Evolutionary conservation across 1,140 invertebrate genomes (phyloP), one percentile per base, ranked within the genome.

Genomic region (Colletes latitarsis): DNA sequence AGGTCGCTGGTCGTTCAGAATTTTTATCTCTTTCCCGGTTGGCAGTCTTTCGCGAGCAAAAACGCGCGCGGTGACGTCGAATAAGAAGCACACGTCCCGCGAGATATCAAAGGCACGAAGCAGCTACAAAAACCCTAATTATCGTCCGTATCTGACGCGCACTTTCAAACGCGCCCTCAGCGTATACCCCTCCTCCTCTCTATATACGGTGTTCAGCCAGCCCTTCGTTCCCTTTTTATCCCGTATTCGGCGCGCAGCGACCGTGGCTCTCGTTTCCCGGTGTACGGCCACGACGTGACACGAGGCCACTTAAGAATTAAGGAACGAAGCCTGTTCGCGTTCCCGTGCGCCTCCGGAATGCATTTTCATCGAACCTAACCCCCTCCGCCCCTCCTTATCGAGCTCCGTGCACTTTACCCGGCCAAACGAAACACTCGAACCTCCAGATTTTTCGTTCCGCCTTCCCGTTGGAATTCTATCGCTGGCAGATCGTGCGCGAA

Each of bases 401-500:
- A 52, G 46, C 19, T 17, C 19, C n/a, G 43, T 8, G 15, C 43
- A 43, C n/a, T n/a, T 17, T n/a, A 30, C 30, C 30, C 30, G 30
- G 30, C 30, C 30, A 30, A 30, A 30, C 53, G 4, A 58, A 6
- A 58, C 57, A 6, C 17, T 58, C 57, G 30, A 41, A 63, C 49
- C 10, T 12, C 3, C 49, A 49, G 49, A 9, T 53, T 55, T 66
- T 17, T 66, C 58, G 10, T 9, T 63, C 30, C 19, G 17, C 12
- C 9, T 41, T 71, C 62, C 67, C 71, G 46, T 75, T 75, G 68
- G 62, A 70, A 72, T 78, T 71, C 74, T 43, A 41, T 21, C 39
- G 46, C 15, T 46, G 10, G 52, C 39, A 15, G 49, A 76, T 76
- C 63, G 73, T 52, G 66, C 73, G 63, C 49, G 73, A 67, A 21